A percentile compares a stretch with the other conserved stretches of the same genome.
These are phyloP conservation scores for Sebastolobus alascanus DNA, from an alignment of 2,797 vertebrate genomes.

Conservation along the genomic window DNA sequence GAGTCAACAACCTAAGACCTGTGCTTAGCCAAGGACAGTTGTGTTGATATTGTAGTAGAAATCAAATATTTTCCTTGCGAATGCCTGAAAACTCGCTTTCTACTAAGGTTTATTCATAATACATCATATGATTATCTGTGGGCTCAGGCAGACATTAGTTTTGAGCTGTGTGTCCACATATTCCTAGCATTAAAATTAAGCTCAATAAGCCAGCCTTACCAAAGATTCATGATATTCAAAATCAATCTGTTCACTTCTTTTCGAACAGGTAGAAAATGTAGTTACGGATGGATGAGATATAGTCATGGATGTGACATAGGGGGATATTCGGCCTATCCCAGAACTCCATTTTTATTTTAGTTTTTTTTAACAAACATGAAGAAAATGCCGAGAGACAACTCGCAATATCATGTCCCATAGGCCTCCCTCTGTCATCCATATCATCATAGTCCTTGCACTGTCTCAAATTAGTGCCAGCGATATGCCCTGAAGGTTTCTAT, in stretches of 20 bases:
- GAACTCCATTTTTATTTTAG: not conserved
- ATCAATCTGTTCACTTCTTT: conserved; percentile 55
- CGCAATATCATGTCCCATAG: not conserved
- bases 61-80: conserved; percentile 23
- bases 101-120: conserved; percentile 26
- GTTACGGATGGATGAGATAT: conserved; percentile 53
- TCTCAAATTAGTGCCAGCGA: not conserved
- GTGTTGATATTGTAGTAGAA: conserved; percentile 20
- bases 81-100: conserved; percentile 3
- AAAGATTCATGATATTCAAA: conserved; percentile 60
- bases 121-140: conserved; percentile 46
- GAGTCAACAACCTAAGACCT: conserved; percentile 9
- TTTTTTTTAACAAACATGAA: conserved; percentile 7
- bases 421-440: not conserved
- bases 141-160: conserved; percentile 36
- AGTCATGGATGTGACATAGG: conserved; percentile 23
- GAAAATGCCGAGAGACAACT: not conserved
- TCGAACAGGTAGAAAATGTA: conserved; percentile 46
- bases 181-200: conserved; percentile 49
- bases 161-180: conserved; percentile 41
- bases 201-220: conserved; percentile 39
- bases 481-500: conserved; percentile 12
- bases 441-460: not conserved
- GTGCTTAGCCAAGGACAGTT: conserved; percentile 43
- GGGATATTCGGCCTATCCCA: conserved; percentile 15